These are phyloP conservation scores for Eueides isabella DNA, from an alignment of 1,140 invertebrate genomes.

Conservation along the genomic window DNA sequence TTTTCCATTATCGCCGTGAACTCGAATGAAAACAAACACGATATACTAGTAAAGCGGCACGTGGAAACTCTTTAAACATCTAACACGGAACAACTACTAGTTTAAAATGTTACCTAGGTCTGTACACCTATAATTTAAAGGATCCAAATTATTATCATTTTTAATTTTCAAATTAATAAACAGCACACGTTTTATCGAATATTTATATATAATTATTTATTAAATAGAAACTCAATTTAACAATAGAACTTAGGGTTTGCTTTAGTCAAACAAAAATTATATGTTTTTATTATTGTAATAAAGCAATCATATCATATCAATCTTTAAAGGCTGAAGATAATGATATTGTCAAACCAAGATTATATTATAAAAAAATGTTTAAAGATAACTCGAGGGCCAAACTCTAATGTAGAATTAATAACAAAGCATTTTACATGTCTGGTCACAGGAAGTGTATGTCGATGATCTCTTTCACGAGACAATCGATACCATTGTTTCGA, in stretches of 20 bases:
- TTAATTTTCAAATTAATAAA: no score
- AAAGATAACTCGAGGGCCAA: neutral
- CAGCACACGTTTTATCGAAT: no score
- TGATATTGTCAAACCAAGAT: neutral
- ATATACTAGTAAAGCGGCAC: constrained; percentile 46
- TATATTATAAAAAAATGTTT: neutral
- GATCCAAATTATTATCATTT: no score
- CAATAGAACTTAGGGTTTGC: no score
- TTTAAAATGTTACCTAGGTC: neutral
- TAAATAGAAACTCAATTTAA: no score
- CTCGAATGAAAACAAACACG: constrained; percentile 58
- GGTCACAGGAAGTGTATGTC: constrained; percentile 35
- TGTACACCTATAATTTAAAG: no score
- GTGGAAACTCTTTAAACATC: constrained; percentile 40
- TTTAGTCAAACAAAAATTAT: no score
- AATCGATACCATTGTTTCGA: constrained; percentile 39
- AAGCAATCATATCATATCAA: no score
- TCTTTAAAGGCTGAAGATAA: no score
- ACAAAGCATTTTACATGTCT: constrained; percentile 19
- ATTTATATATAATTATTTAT: no score
- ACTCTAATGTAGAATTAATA: constrained; percentile 8
- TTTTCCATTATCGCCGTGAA: constrained; percentile 62
- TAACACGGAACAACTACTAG: neutral
- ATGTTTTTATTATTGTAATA: no score
- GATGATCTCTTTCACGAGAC: constrained; percentile 35